A percentile compares a stretch with the other conserved stretches of the same genome.
These are phyloP conservation scores for Gobiocypris rarus DNA, from an alignment of 2,113 vertebrate species.

Conservation along the genomic window DNA sequence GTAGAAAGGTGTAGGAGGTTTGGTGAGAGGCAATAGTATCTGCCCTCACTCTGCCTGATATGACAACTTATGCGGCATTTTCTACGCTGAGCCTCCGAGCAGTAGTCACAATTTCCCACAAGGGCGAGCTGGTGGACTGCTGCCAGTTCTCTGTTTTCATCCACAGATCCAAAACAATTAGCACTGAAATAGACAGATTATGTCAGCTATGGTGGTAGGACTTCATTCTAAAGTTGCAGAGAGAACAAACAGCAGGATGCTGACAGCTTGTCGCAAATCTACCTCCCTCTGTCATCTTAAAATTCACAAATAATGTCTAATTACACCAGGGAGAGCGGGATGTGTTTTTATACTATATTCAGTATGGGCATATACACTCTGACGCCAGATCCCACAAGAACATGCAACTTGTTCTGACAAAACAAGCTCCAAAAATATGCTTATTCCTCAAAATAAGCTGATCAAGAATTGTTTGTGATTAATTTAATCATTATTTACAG, in stretches of 20 bases:
- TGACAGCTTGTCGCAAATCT: constrained; percentile 44
- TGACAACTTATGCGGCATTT: constrained; percentile 53
- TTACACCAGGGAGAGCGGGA: constrained; percentile 19
- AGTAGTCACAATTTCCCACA: constrained; percentile 12
- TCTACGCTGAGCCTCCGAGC: constrained; percentile 37
- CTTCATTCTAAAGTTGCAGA: constrained; percentile 20
- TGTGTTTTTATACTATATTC: background rate
- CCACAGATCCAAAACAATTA: constrained; percentile 43
- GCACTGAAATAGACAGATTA: constrained; percentile 37
- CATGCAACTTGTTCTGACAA: background rate
- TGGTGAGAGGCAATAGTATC: constrained; percentile 43
- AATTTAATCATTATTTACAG: background rate
- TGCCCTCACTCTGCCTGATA: constrained; percentile 41
- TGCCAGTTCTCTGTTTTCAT: constrained; percentile 33
- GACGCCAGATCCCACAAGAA: background rate
- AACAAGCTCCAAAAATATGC: background rate
- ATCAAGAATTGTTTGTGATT: background rate
- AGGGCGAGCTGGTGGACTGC: constrained; percentile 15
- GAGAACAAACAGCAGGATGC: constrained; percentile 22
- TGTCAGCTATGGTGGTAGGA: background rate
- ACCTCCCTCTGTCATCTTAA: constrained; percentile 26
- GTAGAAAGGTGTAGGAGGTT: constrained; percentile 33
- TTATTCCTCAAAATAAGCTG: background rate
- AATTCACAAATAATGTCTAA: constrained; percentile 30
- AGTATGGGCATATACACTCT: background rate